These are phyloP conservation scores for Campoplex nolae DNA, from an alignment of 2,888 invertebrate species.

Conservation along the genomic window DNA sequence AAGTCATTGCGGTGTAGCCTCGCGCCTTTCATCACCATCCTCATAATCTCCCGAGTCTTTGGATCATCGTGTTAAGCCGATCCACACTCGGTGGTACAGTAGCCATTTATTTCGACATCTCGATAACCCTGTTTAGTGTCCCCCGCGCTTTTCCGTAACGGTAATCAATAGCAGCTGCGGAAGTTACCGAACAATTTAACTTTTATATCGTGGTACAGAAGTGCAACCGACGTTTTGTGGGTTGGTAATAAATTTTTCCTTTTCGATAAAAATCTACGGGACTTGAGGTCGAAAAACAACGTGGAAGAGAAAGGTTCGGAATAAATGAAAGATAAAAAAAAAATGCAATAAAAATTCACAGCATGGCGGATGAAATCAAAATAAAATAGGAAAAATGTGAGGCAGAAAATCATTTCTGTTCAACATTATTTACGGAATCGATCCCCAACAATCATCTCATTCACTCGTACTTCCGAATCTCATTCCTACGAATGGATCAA, in stretches of 20 bases:
- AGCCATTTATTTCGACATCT: constrained; percentile 42
- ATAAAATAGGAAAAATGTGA: not conserved
- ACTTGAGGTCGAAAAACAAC: not conserved
- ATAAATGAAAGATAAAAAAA: not conserved
- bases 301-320: not conserved
- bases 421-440: not conserved
- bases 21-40: constrained; percentile 34
- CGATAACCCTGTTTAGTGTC: constrained; percentile 27
- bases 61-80: constrained; percentile 45
- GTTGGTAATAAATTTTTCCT: not conserved
- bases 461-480: not conserved
- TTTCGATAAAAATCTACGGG: constrained; percentile 1
- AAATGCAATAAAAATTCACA: not conserved
- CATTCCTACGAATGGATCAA: not conserved
- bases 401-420: not conserved
- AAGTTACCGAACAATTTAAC: constrained; percentile 43
- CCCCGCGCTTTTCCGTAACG: constrained; percentile 45
- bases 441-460: not conserved
- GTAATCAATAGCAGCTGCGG: constrained; percentile 48
- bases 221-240: not conserved
- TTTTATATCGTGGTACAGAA: constrained; percentile 7
- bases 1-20: constrained; percentile 23
- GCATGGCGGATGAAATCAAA: not conserved
- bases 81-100: constrained; percentile 3
- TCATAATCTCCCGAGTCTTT: constrained; percentile 25